These are phyloP conservation scores for Bettongia penicillata DNA, from an alignment of 2,113 vertebrate species.

Conservation along the genomic window DNA sequence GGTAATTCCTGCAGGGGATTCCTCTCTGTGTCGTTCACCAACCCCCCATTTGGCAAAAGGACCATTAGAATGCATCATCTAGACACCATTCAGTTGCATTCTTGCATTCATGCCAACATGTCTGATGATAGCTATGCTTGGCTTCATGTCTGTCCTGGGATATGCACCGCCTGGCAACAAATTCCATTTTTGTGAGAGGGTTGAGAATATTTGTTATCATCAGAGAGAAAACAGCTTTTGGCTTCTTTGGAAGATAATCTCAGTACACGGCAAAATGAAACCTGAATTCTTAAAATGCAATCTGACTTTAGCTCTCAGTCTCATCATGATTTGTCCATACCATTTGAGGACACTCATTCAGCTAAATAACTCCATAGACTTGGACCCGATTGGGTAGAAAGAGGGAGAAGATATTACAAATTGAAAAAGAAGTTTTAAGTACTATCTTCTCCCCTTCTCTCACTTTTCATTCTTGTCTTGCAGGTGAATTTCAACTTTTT, in stretches of 20 bases:
- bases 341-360: neutral
- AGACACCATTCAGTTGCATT: neutral
- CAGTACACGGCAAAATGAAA: neutral
- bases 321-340: slow-evolving; percentile 18
- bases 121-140: neutral
- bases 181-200: neutral
- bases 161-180: neutral
- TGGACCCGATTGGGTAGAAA: slow-evolving; percentile 35
- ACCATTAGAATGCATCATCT: neutral
- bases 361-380: slow-evolving; percentile 14
- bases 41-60: neutral
- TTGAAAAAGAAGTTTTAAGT: slow-evolving; percentile 30
- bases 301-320: neutral
- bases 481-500: neutral
- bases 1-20: neutral
- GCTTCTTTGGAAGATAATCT: neutral
- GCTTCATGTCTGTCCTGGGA: neutral
- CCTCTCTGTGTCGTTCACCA: neutral
- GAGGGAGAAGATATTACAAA: slow-evolving; percentile 25
- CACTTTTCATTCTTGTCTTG: neutral
- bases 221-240: neutral
- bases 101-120: neutral
- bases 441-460: neutral
- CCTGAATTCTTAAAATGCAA: slow-evolving; percentile 29
- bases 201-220: neutral